Evolutionary conservation across 2,888 invertebrate genomes (phyloP).

Genomic region (Mythimna loreyi): DNA sequence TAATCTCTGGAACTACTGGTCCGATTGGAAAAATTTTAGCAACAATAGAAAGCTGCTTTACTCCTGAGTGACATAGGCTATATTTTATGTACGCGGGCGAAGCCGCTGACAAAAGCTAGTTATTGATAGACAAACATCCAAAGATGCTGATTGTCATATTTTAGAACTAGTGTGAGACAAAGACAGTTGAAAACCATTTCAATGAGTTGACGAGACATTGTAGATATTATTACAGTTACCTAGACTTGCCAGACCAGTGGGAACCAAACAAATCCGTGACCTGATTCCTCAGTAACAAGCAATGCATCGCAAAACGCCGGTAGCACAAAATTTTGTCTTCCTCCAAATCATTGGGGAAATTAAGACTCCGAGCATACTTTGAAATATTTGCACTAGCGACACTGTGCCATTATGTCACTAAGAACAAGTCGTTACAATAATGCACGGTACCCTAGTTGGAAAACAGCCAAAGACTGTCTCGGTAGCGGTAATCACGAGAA

Average conservation of each 20-base stretch:
- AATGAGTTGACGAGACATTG: not conserved
- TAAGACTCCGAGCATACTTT: constrained; percentile 32
- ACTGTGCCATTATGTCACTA: constrained; percentile 70
- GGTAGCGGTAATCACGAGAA: constrained; percentile 60
- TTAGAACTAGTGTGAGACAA: not conserved
- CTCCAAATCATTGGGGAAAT: constrained; percentile 57
- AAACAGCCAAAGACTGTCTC: constrained; percentile 71
- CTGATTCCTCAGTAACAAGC: constrained; percentile 7
- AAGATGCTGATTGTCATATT: not conserved
- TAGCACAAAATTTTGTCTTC: constrained; percentile 36
- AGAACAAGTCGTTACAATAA: constrained; percentile 72
- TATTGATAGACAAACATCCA: not conserved
- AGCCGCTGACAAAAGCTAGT: too few species aligned
- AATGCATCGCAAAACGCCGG: constrained; percentile 32
- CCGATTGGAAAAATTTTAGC: too few species aligned
- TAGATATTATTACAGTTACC: not conserved
- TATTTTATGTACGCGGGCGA: too few species aligned
- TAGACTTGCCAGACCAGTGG: constrained; percentile 1
- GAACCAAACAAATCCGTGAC: constrained; percentile 32
- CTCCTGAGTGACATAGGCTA: too few species aligned
- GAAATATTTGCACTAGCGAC: constrained; percentile 41
- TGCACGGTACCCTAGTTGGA: constrained; percentile 80
- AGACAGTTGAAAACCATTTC: not conserved
- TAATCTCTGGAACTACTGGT: too few species aligned
- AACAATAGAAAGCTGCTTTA: too few species aligned